Evolutionary conservation across 2,113 vertebrate genomes (phyloP).

Genomic region (Lepus europaeus): DNA sequence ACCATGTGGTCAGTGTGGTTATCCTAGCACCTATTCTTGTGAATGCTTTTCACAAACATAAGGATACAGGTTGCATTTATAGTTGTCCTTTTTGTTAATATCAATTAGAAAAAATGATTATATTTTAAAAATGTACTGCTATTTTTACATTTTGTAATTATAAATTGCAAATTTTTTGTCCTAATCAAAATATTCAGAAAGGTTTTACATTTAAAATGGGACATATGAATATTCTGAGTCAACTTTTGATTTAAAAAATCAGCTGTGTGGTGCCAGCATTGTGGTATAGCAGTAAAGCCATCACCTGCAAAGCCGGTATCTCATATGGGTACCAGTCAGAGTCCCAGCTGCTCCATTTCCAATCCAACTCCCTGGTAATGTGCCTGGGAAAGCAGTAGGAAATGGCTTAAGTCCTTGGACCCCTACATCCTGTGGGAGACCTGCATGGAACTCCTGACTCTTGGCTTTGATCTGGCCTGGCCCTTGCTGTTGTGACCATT

Average conservation of each 20-base stretch:
- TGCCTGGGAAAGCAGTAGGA: too few relatives aligned
- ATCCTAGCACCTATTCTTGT: neutral
- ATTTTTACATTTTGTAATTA: neutral
- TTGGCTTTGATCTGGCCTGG: too few relatives aligned
- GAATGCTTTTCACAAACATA: neutral
- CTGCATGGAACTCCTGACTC: too few relatives aligned
- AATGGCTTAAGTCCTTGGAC: too few relatives aligned
- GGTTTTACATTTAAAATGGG: neutral
- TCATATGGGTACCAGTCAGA: too few relatives aligned
- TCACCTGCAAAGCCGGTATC: too few relatives aligned
- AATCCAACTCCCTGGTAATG: too few relatives aligned
- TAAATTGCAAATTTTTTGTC: neutral
- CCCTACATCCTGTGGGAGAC: too few relatives aligned
- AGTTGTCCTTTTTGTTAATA: neutral
- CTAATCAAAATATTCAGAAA: constrained; percentile 50
- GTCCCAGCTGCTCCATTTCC: too few relatives aligned
- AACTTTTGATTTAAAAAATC: neutral
- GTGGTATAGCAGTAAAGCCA: too few relatives aligned
- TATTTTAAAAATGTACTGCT: neutral
- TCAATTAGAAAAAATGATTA: constrained; percentile 14
- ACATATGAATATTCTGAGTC: neutral
- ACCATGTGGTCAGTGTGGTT: neutral
- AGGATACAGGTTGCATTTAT: neutral
- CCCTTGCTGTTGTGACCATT: too few relatives aligned
- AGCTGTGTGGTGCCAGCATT: too few relatives aligned